Base-by-base conservation (phyloP, 2,797 vertebrate species). In the Pelobates cultripes region DNA sequence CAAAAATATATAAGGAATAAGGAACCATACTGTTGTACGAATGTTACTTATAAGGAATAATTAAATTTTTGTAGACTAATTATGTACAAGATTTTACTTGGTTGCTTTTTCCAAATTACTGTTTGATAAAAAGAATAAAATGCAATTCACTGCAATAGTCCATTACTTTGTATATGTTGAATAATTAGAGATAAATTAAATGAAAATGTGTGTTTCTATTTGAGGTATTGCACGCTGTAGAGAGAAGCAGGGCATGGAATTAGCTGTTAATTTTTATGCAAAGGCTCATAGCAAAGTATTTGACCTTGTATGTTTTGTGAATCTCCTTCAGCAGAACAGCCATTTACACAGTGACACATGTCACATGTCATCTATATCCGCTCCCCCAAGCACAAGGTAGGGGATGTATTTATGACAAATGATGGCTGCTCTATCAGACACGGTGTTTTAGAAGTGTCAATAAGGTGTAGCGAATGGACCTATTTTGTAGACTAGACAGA, bases 261-360 rank as follows among this genome's bases (percentile, higher is more conserved):
- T 60, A 45, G n/a, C 28, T 63, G 47, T 92, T 91, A 91, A 93
- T 92, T 92, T 91, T 92, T 89, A 89, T 86, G 86, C 84, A 66
- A 61, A 83, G 55, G 60, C 87, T 86, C 82, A 73, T 83, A 14
- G 84, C 88, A 86, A 89, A 88, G 87, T 83, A 0, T 89, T 88
- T 93, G 91, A 92, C 92, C 91, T 93, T 93, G 90, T 86, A 86
- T 86, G 84, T 87, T 86, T 86, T 81, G 87, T 64, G 80, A 85
- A 87, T 91, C 88, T 91, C 89, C 88, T 91, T 92, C 90, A 90
- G 89, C 86, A 77, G 88, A 88, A 89, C 86, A 87, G 87, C 88
- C 88, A 87, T 87, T 90, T 90, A 89, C 86, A 88, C 85, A 67
- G 89, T 89, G 89, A 91, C 90, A 88, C 90, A 86, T 88, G 87